Conservation (phyloP, 1,140 invertebrate genomes). For the Nebria ingens region DNA sequence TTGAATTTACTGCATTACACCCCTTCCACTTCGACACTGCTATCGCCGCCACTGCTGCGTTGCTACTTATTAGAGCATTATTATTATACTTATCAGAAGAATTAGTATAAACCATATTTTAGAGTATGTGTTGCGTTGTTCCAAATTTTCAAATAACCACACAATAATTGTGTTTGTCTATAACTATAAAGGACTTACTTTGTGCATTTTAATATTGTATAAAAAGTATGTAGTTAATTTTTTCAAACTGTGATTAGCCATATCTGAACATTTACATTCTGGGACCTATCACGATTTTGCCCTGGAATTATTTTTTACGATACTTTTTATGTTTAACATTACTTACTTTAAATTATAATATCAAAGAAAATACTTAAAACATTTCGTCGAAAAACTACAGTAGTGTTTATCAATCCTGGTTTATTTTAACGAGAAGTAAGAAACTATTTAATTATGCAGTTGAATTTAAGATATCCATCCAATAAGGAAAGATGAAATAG, state of each 20-base stretch:
- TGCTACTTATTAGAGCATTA: not conserved
- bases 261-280: conserved; percentile 5
- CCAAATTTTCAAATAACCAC: not conserved
- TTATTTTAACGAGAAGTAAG: no score
- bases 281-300: conserved; percentile 5
- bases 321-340: no score
- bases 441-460: no score
- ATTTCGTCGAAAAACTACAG: no score
- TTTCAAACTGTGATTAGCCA: conserved; percentile 8
- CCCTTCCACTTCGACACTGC: not conserved
- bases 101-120: conserved; percentile 2
- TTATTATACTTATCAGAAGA: no score
- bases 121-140: conserved; percentile 3
- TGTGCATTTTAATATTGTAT: conserved; percentile 9
- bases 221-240: not conserved
- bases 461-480: no score
- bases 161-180: not conserved
- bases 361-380: no score
- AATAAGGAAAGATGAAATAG: no score
- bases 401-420: no score
- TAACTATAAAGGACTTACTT: not conserved
- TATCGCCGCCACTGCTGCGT: not conserved
- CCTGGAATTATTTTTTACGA: not conserved
- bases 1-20: not conserved
- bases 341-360: no score